Evolutionary conservation across 2,113 vertebrate genomes (phyloP).

Genomic region (Nibea coibor): DNA sequence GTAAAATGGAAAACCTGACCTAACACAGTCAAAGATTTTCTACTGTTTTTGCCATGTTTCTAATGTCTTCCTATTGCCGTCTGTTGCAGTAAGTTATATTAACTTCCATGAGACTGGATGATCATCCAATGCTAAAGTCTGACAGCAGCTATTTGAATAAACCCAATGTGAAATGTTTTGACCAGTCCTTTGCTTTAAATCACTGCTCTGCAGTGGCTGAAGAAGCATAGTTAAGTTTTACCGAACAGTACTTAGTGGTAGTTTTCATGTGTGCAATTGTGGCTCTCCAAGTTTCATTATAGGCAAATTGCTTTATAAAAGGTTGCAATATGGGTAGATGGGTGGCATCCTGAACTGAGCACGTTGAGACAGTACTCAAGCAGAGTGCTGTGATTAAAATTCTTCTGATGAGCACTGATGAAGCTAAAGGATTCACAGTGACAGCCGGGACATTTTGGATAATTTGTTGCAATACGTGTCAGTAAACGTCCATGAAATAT

Average conservation of each 20-base stretch:
- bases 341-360: conserved; percentile 5
- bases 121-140: conserved; percentile 75
- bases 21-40: conserved; percentile 29
- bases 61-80: conserved; percentile 45
- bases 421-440: background rate
- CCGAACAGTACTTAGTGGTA: conserved; percentile 51
- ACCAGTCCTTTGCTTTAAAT: conserved; percentile 33
- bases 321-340: conserved; percentile 19
- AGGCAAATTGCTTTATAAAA: conserved; percentile 39
- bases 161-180: conserved; percentile 70
- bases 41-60: conserved; percentile 46
- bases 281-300: background rate
- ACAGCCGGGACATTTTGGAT: background rate
- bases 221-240: conserved; percentile 34
- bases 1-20: conserved; percentile 58
- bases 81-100: conserved; percentile 75
- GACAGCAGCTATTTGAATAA: conserved; percentile 78
- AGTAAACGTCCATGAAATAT: background rate
- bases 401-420: background rate
- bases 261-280: conserved; percentile 44
- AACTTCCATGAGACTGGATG: conserved; percentile 82
- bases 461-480: background rate
- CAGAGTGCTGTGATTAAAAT: background rate
- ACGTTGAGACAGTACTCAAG: background rate
- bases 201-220: conserved; percentile 22